A percentile compares a stretch with the other conserved stretches of the same genome.
These are phyloP conservation scores for Harmothoe impar DNA, from an alignment of 2,888 invertebrate species.

Conservation along the genomic window DNA sequence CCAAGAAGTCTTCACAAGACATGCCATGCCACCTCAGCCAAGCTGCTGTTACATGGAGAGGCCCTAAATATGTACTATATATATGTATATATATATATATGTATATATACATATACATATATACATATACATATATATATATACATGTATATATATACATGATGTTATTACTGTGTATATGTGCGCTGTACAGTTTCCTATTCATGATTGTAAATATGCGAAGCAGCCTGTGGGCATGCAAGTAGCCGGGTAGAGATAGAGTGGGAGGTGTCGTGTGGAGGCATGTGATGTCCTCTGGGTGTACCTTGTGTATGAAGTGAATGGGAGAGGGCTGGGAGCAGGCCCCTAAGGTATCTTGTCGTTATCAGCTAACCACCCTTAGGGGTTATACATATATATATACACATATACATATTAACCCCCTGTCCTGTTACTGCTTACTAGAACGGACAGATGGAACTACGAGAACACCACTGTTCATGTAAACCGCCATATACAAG, in stretches of 20 bases:
- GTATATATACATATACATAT: background rate
- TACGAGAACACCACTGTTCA: background rate
- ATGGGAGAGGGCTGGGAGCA: background rate
- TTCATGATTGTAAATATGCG: constrained; percentile 17
- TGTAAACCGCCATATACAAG: background rate
- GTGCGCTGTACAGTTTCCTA: constrained; percentile 43
- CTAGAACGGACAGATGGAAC: background rate
- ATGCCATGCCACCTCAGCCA: too few relatives aligned
- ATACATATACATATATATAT: background rate
- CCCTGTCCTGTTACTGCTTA: background rate
- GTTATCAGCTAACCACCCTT: background rate
- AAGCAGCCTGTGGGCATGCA: background rate
- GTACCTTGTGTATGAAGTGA: background rate
- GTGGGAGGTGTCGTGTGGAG: background rate
- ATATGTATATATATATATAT: background rate
- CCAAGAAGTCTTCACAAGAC: too few relatives aligned
- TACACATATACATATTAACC: constrained; percentile 2
- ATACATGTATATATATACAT: background rate
- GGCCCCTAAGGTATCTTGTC: background rate
- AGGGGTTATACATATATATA: constrained; percentile 3
- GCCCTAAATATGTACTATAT: background rate
- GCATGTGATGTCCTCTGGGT: background rate
- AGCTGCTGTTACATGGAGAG: background rate
- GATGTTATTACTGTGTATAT: constrained; percentile 19
- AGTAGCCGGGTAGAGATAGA: background rate